A percentile compares a stretch with the other conserved stretches of the same genome.
These are phyloP conservation scores for Hemicentrotus pulcherrimus DNA, from an alignment of 35 echinoderm and acorn worm species.

Conservation along the genomic window DNA sequence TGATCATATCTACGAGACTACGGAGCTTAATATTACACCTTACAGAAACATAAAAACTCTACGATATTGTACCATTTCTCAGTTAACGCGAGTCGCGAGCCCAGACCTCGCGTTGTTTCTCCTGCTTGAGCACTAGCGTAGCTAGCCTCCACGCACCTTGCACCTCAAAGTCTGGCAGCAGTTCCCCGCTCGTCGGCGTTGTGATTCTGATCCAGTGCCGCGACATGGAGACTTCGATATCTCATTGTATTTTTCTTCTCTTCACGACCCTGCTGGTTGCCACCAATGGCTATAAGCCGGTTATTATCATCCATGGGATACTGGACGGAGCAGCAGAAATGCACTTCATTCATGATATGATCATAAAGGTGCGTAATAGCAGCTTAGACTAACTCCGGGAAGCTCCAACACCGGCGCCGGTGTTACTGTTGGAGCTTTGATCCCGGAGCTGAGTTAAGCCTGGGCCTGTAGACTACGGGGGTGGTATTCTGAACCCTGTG, in stretches of 20 bases:
- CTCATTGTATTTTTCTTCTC: neutral
- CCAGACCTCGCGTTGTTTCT: neutral
- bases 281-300: conserved; percentile 29
- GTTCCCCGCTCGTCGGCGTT: neutral
- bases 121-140: neutral
- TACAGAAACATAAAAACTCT: too few species aligned
- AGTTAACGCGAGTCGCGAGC: neutral
- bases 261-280: neutral
- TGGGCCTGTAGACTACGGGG: too few species aligned
- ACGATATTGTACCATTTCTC: neutral
- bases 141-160: neutral
- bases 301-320: conserved; percentile 44
- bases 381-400: too few species aligned
- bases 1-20: too few species aligned
- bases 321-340: conserved; percentile 32
- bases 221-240: neutral
- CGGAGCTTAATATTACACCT: too few species aligned
- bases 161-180: neutral
- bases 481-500: too few species aligned
- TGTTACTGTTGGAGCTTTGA: too few species aligned
- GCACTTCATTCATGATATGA: conserved; percentile 21
- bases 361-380: conserved; percentile 17
- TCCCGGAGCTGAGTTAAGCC: too few species aligned
- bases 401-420: too few species aligned
- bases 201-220: neutral